Percentiles rank a stretch among this genome's conserved stretches.
Conservation (phyloP, 2,797 vertebrate species). For the Macropus fuliginosus region DNA sequence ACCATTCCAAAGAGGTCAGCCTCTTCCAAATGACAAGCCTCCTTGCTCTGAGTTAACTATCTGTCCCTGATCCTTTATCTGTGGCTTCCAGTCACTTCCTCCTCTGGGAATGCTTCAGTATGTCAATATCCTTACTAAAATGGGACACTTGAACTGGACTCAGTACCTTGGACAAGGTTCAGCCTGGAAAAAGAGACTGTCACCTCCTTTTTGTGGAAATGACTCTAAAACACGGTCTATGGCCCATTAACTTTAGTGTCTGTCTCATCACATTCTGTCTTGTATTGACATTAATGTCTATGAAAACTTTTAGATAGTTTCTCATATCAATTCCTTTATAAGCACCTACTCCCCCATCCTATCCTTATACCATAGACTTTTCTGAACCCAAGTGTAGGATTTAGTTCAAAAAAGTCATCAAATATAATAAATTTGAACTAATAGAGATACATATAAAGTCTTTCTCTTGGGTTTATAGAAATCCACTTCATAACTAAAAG, state of each 20-base stretch:
- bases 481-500: background rate
- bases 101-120: background rate
- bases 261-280: background rate
- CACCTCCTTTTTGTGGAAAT: background rate
- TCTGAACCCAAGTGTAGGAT: background rate
- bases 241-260: background rate
- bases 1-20: background rate
- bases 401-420: background rate
- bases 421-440: background rate
- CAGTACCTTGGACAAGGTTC: background rate
- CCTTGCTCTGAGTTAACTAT: background rate
- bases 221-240: background rate
- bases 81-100: background rate
- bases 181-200: background rate
- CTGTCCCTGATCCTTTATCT: background rate
- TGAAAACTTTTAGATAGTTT: background rate
- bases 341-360: background rate
- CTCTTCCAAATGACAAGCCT: background rate
- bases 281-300: background rate
- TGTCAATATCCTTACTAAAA: background rate
- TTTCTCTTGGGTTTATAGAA: background rate
- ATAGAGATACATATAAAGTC: background rate
- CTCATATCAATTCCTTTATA: background rate
- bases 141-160: background rate
- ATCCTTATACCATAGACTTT: background rate